These are phyloP conservation scores for Anhinga rufa DNA, from an alignment of 2,113 vertebrate genomes.

Conservation along the genomic window DNA sequence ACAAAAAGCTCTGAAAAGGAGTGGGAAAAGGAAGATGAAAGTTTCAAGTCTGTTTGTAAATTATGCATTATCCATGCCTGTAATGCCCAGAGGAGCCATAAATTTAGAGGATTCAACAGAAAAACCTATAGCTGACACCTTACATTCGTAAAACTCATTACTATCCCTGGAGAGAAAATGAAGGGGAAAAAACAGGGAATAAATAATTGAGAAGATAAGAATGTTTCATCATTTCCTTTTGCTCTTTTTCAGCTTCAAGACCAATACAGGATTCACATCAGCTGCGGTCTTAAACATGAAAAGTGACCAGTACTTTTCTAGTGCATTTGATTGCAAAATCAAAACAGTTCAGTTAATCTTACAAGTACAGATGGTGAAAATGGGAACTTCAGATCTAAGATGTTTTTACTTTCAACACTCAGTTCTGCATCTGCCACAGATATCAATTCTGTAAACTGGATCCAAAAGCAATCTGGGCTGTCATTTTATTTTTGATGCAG, in stretches of 20 bases:
- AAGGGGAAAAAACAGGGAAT: constrained; percentile 31
- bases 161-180: constrained; percentile 57
- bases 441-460: neutral
- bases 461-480: neutral
- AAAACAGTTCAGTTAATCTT: neutral
- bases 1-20: constrained; percentile 59
- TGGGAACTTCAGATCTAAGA: neutral
- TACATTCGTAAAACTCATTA: constrained; percentile 73
- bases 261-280: constrained; percentile 33
- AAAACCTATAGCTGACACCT: constrained; percentile 66
- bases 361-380: neutral
- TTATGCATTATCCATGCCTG: constrained; percentile 59
- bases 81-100: constrained; percentile 64
- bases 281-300: constrained; percentile 2
- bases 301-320: neutral
- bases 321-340: neutral
- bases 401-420: neutral
- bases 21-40: constrained; percentile 64
- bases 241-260: constrained; percentile 36
- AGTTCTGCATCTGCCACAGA: neutral
- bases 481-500: neutral
- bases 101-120: constrained; percentile 68
- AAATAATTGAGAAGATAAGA: constrained; percentile 72
- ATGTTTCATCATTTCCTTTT: constrained; percentile 54
- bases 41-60: constrained; percentile 67